These are phyloP conservation scores for Aleiodes testaceus DNA, from an alignment of 2,888 invertebrate genomes.

Conservation along the genomic window DNA sequence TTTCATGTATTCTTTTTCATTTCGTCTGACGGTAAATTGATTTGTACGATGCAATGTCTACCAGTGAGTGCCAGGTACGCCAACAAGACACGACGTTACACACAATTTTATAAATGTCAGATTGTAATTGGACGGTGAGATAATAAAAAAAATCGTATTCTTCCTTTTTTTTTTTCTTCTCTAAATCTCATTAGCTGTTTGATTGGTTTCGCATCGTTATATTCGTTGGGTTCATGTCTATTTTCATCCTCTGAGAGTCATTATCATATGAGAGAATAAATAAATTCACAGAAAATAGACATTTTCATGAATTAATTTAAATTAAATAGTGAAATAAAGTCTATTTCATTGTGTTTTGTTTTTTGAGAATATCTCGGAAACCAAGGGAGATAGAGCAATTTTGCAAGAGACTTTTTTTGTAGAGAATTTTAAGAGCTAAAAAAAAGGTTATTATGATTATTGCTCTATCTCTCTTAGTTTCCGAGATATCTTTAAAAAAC, in stretches of 20 bases:
- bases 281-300: neutral
- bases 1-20: neutral
- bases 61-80: constrained; percentile 34
- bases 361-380: too few relatives aligned
- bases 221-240: constrained; percentile 2
- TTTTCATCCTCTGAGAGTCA: constrained; percentile 6
- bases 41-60: constrained; percentile 8
- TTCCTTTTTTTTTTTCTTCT: neutral
- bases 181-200: constrained; percentile 13
- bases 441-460: too few relatives aligned
- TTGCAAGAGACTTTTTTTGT: too few relatives aligned
- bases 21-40: constrained; percentile 19
- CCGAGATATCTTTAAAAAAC: too few relatives aligned
- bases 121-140: constrained; percentile 14
- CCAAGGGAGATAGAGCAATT: too few relatives aligned
- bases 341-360: too few relatives aligned
- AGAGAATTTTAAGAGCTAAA: too few relatives aligned
- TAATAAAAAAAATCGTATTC: constrained; percentile 17
- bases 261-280: neutral
- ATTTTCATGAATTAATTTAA: too few relatives aligned
- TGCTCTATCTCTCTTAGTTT: too few relatives aligned
- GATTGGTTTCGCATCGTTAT: constrained; percentile 13
- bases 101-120: constrained; percentile 33
- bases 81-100: neutral
- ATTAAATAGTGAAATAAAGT: too few relatives aligned